Conservation (phyloP, 2,888 invertebrate species). For the Slavum lentiscoides region DNA sequence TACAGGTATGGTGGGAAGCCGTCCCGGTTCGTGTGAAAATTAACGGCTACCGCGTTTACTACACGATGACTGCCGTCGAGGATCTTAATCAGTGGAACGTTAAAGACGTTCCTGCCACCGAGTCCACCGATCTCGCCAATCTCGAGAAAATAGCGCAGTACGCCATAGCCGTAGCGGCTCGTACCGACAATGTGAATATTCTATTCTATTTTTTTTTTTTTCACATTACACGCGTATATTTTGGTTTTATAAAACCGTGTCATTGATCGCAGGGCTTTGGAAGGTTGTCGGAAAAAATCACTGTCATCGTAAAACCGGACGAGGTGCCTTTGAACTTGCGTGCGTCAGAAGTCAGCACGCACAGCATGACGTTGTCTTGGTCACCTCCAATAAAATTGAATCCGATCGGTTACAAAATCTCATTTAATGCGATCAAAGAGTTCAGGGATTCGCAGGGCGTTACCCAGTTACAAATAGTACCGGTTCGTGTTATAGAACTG, state of each 20-base stretch:
- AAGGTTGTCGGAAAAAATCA: constrained; percentile 81
- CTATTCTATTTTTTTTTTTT: too few relatives aligned
- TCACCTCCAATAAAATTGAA: constrained; percentile 85
- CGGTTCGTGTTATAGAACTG: constrained; percentile 72
- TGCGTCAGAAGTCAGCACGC: constrained; percentile 89
- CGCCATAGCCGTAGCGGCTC: constrained; percentile 86
- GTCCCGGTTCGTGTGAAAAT: constrained; percentile 83
- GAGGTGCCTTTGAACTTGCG: constrained; percentile 88
- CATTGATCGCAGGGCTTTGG: constrained; percentile 79
- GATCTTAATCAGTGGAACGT: constrained; percentile 91
- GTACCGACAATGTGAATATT: constrained; percentile 67
- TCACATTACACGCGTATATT: too few relatives aligned
- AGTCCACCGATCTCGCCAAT: constrained; percentile 85
- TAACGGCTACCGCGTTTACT: constrained; percentile 80
- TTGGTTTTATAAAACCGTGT: too few relatives aligned
- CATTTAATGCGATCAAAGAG: constrained; percentile 89
- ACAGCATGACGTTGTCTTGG: constrained; percentile 91
- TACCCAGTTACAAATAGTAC: constrained; percentile 82
- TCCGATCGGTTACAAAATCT: constrained; percentile 80
- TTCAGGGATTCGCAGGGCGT: constrained; percentile 92
- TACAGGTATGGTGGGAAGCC: constrained; percentile 94
- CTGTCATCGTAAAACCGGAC: constrained; percentile 87
- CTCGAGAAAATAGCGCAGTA: constrained; percentile 89
- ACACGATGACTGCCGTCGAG: constrained; percentile 89
- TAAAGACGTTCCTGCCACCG: constrained; percentile 81